These are phyloP conservation scores for Cheilosia grossa DNA, from an alignment of 2,888 invertebrate genomes.

Conservation along the genomic window DNA sequence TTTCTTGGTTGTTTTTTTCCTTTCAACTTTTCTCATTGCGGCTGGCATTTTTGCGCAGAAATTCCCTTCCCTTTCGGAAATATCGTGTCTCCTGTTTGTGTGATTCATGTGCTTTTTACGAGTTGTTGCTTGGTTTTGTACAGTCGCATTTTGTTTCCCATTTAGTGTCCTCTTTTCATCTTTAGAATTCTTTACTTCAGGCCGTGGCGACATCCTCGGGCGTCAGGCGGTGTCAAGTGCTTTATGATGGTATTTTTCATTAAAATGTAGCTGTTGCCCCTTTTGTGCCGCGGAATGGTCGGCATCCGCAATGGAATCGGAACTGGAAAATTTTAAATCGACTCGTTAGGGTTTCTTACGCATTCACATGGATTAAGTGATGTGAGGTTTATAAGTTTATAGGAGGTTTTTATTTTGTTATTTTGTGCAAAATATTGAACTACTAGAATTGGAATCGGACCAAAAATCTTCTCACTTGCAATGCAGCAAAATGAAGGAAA, in stretches of 20 bases:
- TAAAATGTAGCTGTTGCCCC: constrained; percentile 5
- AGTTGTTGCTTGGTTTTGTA: constrained; percentile 22
- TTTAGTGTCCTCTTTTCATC: constrained; percentile 3
- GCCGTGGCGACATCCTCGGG: neutral
- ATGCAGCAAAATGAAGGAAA: too few species aligned
- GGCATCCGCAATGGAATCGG: constrained; percentile 23
- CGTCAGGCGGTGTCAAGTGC: constrained; percentile 50
- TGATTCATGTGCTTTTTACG: constrained; percentile 56
- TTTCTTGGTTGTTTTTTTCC: constrained; percentile 16
- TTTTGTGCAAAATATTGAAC: neutral
- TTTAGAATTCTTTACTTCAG: constrained; percentile 15
- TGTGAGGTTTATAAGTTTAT: neutral
- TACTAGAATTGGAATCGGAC: neutral
- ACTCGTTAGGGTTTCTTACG: constrained; percentile 25
- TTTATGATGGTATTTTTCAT: constrained; percentile 56
- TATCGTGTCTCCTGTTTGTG: constrained; percentile 25
- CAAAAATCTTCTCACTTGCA: neutral
- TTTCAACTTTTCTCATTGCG: constrained; percentile 23
- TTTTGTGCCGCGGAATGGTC: constrained; percentile 4
- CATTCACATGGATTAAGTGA: constrained; percentile 1
- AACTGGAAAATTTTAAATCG: constrained; percentile 28
- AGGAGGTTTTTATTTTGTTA: too few species aligned
- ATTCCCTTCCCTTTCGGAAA: constrained; percentile 24
- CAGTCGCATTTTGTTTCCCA: constrained; percentile 30
- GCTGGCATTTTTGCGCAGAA: constrained; percentile 20